Base-by-base conservation (phyloP, 2,797 vertebrate genomes). In the Peromyscus eremicus region DNA sequence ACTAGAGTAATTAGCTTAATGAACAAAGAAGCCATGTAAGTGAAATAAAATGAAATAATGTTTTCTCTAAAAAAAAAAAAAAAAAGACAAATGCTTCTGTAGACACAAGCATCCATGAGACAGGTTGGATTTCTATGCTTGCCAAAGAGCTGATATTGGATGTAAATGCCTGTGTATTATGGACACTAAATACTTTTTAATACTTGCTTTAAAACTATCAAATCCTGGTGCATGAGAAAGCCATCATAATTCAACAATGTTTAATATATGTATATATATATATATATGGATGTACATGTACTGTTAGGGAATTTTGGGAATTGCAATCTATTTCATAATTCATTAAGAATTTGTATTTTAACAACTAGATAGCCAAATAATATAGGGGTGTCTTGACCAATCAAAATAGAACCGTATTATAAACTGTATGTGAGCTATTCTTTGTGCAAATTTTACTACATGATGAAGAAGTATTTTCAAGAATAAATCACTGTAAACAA, bases 1-100 rank as follows among this genome's bases (percentile, higher is more conserved):
- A 98, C 98, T 97, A 94, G 96, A 98, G 98, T 98, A 99, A 99
- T 99, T 99, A 98, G 98, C 98, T 98, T 99, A 99, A 99, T 99
- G 98, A 99, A 99, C 98, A 98, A 99, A 99, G 98, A 98, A 94
- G 98, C 43, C 21, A 94, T 97, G 97, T 97, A 98, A 98, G 95
- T 96, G 97, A 98, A 98, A 98, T 98, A 98, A 98, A 98, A 97
- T 97, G 76, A 95, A 96, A 97, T 92, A 95, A 83, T 79, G 94
- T 97, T 98, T 98, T 98, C 97, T 96, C 97, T 97, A n/a, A n/a
- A n/a, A n/a, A n/a, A n/a, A n/a, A n/a, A n/a, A 10, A 49, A 49
- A 49, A 49, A 70, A 10, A 97, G 98, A 97, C 96, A 98, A 96
- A 96, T 97, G 97, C 94, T 98, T 98, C 90, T 97, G 80, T 97